Evolutionary conservation across 2,113 vertebrate species (phyloP), one percentile per base, ranked within the genome.

Genomic region (Antidorcas marsupialis): DNA sequence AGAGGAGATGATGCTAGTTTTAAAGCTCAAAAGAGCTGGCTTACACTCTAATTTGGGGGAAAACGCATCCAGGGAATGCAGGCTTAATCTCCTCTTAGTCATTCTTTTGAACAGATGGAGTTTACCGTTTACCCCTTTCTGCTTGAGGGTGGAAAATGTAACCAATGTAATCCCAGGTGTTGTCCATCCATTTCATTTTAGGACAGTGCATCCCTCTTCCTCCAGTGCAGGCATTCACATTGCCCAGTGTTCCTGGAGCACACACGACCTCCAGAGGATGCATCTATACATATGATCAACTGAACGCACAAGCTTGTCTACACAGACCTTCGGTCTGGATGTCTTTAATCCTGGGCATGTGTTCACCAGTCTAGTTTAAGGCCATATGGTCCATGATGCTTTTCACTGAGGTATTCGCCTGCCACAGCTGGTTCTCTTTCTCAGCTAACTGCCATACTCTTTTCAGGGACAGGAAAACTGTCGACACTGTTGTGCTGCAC

Each of bases 1-100:
- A 98, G 88, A 96, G 90, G 96, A 98, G 85, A 97, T 97, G 90
- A 55, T 95, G 91, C 78, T 96, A 85, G 82, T 97, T 98, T 97
- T 96, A 53, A 94, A 97, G 97, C 88, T 94, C 25, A 16, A 79
- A 97, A 95, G 59, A 67, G 91, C 91, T 96, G 95, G 59, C 55
- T 97, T 97, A 88, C 53, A 83, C 89, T 92, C 79, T 94, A 92
- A 97, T 89, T 96, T 96, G 33, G 67, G 86, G 86, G 27, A 93
- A 95, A n/a, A 91, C 47, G 15, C 55, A 89, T 79, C 81, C 76
- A 96, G 88, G 53, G 79, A 95, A 74, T 83, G 6, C 33, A 90
- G 91, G 33, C 67, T 90, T 85, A 81, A 85, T 91, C 33, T 89
- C 57, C 3, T 94, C 76, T 97, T 95, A 93, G 82, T 67, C 82